Conservation (phyloP, 2,888 invertebrate genomes). For the Taphrorychus bicolor region DNA sequence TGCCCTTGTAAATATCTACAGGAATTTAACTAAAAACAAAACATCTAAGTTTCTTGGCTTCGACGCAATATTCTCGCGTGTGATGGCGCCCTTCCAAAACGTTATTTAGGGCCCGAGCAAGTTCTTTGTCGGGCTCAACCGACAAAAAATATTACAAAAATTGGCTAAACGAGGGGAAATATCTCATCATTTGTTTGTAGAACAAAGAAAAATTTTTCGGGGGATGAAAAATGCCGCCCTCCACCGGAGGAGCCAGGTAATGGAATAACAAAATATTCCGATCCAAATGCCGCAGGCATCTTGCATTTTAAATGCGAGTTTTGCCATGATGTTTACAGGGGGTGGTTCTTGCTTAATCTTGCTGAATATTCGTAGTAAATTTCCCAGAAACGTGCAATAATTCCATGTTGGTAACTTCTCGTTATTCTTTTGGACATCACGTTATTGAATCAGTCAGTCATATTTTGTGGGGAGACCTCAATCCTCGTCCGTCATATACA, state of each 20-base stretch:
- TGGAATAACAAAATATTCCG: slow-evolving; percentile 1
- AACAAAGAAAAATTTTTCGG: slow-evolving; percentile 1
- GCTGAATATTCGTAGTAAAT: too few relatives aligned
- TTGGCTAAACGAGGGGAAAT: slow-evolving; percentile 3
- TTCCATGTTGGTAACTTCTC: too few relatives aligned
- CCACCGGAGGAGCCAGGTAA: neutral
- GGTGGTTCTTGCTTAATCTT: neutral
- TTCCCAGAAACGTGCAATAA: too few relatives aligned
- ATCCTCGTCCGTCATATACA: slow-evolving; percentile 22
- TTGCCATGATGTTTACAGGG: neutral
- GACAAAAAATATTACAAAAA: slow-evolving; percentile 1
- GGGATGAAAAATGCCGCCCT: neutral
- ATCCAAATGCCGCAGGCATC: neutral
- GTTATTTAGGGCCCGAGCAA: neutral
- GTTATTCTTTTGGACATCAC: too few relatives aligned
- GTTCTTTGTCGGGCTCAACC: neutral
- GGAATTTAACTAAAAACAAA: too few relatives aligned
- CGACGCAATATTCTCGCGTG: neutral
- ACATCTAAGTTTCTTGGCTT: too few relatives aligned
- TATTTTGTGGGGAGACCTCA: too few relatives aligned
- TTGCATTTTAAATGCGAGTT: slow-evolving; percentile 3
- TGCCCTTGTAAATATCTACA: too few relatives aligned
- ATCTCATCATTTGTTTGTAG: slow-evolving; percentile 4
- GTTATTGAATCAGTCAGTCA: too few relatives aligned
- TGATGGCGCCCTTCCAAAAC: neutral